Evolutionary conservation across 1,140 invertebrate species (phyloP).

Genomic region (Thaumetopoea pityocampa): DNA sequence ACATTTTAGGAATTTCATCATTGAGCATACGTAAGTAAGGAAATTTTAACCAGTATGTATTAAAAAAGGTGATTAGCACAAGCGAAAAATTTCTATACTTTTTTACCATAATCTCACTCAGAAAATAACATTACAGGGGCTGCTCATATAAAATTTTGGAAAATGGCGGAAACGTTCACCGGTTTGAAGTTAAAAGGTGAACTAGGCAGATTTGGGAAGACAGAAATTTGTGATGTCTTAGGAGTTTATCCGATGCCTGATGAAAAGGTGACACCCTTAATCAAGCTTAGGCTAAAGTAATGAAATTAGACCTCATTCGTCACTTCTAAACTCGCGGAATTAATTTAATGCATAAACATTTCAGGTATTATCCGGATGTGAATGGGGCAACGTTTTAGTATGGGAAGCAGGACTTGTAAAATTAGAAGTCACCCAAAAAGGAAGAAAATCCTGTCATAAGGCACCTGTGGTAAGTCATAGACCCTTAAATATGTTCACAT

Average conservation of each 20-base stretch:
- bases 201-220: slow-evolving; percentile 91
- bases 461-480: slow-evolving; percentile 81
- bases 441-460: slow-evolving; percentile 83
- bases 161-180: slow-evolving; percentile 92
- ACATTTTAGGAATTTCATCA: neutral
- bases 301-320: neutral
- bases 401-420: slow-evolving; percentile 93
- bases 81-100: no score
- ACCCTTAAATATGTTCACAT: no score
- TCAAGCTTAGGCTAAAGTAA: neutral
- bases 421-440: slow-evolving; percentile 84
- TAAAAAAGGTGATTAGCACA: no score
- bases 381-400: slow-evolving; percentile 92
- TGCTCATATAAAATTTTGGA: slow-evolving; percentile 94
- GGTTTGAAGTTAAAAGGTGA: slow-evolving; percentile 92
- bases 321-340: neutral
- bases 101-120: no score
- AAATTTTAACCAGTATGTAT: no score
- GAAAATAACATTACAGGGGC: slow-evolving; percentile 59
- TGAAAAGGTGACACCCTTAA: slow-evolving; percentile 80
- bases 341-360: slow-evolving; percentile 5
- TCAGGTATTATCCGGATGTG: slow-evolving; percentile 87
- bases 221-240: slow-evolving; percentile 91
- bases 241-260: slow-evolving; percentile 90
- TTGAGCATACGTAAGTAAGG: neutral